Base-by-base conservation (phyloP, 1,140 invertebrate species). In the Apis laboriosa region DNA sequence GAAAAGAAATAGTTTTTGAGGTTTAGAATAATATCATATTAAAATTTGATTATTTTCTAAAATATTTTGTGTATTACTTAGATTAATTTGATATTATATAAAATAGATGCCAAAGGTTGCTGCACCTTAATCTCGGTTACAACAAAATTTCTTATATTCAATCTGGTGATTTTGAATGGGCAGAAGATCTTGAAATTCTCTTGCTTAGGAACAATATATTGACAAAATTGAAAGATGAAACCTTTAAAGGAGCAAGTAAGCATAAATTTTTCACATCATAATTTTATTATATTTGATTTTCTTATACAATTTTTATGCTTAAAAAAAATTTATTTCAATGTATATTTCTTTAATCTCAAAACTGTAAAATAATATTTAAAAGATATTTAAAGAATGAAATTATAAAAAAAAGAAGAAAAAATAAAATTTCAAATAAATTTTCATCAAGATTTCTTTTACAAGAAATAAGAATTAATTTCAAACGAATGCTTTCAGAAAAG, bases 41-140 rank as follows among this genome's bases (percentile, higher is more conserved):
- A 34, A 34, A 34, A 34, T 34, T 34, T 34, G 34, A 34, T 4
- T 34, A 34, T 58, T 19, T 19, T 58, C 5, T 34, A 28, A 7
- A 9, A 19, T 63, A 12, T 28, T 28, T 63, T 28, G 28, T 17
- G 0, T 24, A n/a, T 13, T 21, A 60, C 8, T n/a, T 21, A 21
- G 21, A 24, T 0, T 21, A 21, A 60, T 74, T 17, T 53, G 63
- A 49, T 55, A 13, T 71, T 83, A 71, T 75, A 73, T 17, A 58
- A 64, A 67, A 80, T 95, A 96, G 90, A 93, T 96, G 97, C 87
- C 95, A 95, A 9, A 95, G 95, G 81, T 94, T 98, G 64, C 95
- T 97, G 19, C 97, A 98, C 92, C 94, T 98, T 68, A 98, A 98
- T 93, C 95, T 98, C 78, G 97, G 97, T 53, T 98, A 98, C 90